These are phyloP conservation scores for Hemichromis elongatus DNA, from an alignment of 2,113 vertebrate genomes.

Conservation along the genomic window DNA sequence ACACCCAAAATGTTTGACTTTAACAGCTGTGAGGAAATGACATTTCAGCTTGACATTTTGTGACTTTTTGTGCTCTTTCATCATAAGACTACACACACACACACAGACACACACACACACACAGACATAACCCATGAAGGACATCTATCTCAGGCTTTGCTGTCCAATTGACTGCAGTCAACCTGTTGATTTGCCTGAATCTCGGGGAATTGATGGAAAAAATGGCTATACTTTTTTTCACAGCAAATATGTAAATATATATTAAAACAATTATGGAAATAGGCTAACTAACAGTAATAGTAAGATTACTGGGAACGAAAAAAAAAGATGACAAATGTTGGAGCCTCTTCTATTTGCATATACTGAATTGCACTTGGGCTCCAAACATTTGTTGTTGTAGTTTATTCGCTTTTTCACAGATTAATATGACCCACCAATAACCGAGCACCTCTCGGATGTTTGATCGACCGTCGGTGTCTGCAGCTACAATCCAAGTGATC, in stretches of 20 bases:
- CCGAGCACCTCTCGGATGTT: neutral
- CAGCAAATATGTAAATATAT: neutral
- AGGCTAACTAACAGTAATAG: neutral
- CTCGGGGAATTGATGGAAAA: neutral
- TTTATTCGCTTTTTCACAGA: neutral
- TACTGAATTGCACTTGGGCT: neutral
- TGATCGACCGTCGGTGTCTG: neutral
- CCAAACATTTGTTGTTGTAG: neutral
- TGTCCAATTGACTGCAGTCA: neutral
- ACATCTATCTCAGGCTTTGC: neutral
- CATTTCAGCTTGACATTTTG: constrained; percentile 50
- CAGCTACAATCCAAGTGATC: neutral
- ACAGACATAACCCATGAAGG: no score
- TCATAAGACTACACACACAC: neutral
- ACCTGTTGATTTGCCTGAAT: neutral
- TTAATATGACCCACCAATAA: neutral
- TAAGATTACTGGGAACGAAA: neutral
- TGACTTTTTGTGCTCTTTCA: constrained; percentile 8
- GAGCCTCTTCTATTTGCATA: neutral
- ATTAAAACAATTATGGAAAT: neutral
- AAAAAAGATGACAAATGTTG: rapidly evolving
- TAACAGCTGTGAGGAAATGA: constrained; percentile 27
- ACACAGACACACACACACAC: neutral
- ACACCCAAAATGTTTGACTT: neutral
- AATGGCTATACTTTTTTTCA: neutral